phyloP scores from a whole-genome alignment of 2,888 invertebrate genomes.

The Cataglyphis rosenhaueri region DNA sequence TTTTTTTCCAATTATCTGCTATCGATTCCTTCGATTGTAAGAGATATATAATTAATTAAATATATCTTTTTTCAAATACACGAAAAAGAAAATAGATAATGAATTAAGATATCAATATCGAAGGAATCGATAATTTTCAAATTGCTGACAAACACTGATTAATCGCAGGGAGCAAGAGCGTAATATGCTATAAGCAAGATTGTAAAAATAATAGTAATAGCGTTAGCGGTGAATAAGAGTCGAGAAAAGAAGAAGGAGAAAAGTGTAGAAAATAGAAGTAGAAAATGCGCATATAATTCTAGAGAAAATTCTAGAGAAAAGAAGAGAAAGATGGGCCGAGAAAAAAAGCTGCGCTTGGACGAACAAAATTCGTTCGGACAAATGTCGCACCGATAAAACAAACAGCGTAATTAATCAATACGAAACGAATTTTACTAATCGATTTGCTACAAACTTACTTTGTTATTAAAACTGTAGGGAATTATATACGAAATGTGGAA shows the following conservation, averaged over 20 bases:
- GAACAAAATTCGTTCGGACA: conserved; percentile 32
- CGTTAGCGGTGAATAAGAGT: conserved; percentile 22
- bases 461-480: neutral
- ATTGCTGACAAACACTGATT: conserved; percentile 4
- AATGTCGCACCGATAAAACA: neutral
- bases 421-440: conserved; percentile 3
- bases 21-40: conserved; percentile 25
- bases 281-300: conserved; percentile 13
- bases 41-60: neutral
- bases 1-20: conserved; percentile 3
- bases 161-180: conserved; percentile 29
- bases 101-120: neutral
- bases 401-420: neutral
- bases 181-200: conserved; percentile 23
- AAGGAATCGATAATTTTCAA: conserved; percentile 25
- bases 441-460: neutral
- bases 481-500: neutral
- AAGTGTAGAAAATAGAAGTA: conserved; percentile 39
- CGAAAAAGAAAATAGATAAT: neutral
- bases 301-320: conserved; percentile 23
- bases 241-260: conserved; percentile 28
- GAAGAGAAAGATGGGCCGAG: conserved; percentile 24
- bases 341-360: conserved; percentile 28
- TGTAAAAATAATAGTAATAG: conserved; percentile 29
- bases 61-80: neutral